Evolutionary conservation across 2,888 invertebrate genomes (phyloP), one percentile per base, ranked within the genome.

Genomic region (Epistrophe eligans): DNA sequence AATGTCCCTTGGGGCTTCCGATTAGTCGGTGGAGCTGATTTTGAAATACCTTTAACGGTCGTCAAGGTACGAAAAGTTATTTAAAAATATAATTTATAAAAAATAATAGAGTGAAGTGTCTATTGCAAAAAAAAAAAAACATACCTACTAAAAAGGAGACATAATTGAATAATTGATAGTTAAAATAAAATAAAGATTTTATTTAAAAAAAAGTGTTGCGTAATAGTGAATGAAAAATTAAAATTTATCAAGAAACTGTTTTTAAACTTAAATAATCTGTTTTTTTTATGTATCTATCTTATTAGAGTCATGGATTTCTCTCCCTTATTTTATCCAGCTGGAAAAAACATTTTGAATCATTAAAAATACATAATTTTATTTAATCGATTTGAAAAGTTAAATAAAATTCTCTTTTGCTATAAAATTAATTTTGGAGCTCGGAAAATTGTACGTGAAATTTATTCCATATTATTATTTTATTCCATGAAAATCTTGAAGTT

Each of bases 1-100:
- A 95, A 94, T 82, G 94, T 95, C 82, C 94, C 95, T 70, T 97
- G 97, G 97, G 97, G 97, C 71, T 97, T 97, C 92, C 94, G 96
- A 77, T 93, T 97, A 82, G 94, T 95, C 88, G 97, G 97, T 58
- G 97, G 97, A 62, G 93, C 94, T 67, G 96, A 97, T 91, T 96
- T 95, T 90, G 95, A 95, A 66, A 94, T 95, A 89, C 96, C 97
- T 11, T 93, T 97, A 45, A 96, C 96, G 15, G 95, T 97, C 81
- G 95, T 95, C 88, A 96, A 96, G 95, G 97, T 97, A 93, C 17
- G 45, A 38, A 66, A 67, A 60, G 4, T 40, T 32, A 10, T 19
- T 5, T 19, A 19, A 6, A 67, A 52, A 40, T 19, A 52, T 24
- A 45, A 52, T 60, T 19, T 5, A 24, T 19, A 2, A 9, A 40